A percentile compares a stretch with the other conserved stretches of the same genome.
Evolutionary conservation across 2,797 vertebrate genomes (phyloP).

Genomic region (Crocodylus rhombifer): DNA sequence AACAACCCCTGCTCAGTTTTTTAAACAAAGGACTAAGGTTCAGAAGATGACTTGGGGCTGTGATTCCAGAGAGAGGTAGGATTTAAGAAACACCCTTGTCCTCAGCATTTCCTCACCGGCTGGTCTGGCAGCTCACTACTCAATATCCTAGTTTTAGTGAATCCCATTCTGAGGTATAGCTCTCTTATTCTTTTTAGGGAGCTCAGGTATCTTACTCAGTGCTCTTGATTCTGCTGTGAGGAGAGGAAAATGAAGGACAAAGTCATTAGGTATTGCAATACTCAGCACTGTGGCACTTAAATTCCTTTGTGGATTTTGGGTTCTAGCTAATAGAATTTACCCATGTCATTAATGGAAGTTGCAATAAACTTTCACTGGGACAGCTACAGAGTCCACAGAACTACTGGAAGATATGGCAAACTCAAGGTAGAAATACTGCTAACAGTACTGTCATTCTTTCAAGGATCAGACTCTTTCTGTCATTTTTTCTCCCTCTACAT

Average conservation of each 20-base stretch:
- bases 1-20: neutral
- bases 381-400: neutral
- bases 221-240: neutral
- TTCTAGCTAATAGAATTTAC: too few relatives aligned
- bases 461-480: neutral
- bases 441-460: neutral
- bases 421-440: neutral
- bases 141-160: rapidly evolving
- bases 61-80: neutral
- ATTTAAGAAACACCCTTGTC: neutral
- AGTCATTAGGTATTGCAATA: too few relatives aligned
- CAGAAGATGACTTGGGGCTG: neutral
- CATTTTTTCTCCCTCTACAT: neutral
- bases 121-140: neutral
- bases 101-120: neutral
- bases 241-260: too few relatives aligned
- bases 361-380: neutral
- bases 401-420: neutral
- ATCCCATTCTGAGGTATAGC: neutral
- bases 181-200: neutral
- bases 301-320: too few relatives aligned
- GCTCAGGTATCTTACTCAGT: neutral
- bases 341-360: neutral
- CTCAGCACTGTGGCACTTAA: too few relatives aligned
- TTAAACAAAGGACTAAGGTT: neutral